Conservation (phyloP, 1,140 invertebrate species). For the Drosophila tropicalis region DNA sequence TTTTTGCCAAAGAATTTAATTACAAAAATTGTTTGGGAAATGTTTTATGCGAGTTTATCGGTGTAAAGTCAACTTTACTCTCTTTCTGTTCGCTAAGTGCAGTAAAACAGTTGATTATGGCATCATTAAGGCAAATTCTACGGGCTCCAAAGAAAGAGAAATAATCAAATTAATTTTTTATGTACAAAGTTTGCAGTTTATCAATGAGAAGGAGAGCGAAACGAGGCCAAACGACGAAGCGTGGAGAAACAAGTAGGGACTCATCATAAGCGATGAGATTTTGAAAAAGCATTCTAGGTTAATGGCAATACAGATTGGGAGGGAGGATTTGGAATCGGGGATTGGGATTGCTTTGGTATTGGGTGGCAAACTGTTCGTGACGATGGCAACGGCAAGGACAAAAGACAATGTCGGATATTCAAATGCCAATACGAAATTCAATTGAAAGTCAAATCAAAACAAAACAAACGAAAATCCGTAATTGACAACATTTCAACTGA, state of each 20-base stretch:
- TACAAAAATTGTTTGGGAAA: not conserved
- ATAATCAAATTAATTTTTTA: conserved; percentile 81
- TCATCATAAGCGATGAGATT: conserved; percentile 67
- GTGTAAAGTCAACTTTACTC: conserved; percentile 63
- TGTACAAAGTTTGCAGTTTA: conserved; percentile 72
- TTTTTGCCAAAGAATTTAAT: conserved; percentile 1
- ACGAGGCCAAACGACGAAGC: conserved; percentile 13
- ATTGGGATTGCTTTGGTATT: not conserved
- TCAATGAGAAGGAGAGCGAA: conserved; percentile 47
- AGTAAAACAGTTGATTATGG: conserved; percentile 79
- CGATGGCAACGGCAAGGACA: conserved; percentile 45
- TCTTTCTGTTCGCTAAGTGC: conserved; percentile 46
- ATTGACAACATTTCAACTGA: conserved; percentile 78
- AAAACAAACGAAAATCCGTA: conserved; percentile 75
- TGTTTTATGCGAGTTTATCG: conserved; percentile 6
- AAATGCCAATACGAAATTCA: conserved; percentile 73
- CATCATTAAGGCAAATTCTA: conserved; percentile 74
- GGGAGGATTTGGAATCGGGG: not conserved
- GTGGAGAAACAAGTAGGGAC: not conserved
- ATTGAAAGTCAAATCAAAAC: conserved; percentile 79
- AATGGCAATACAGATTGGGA: conserved; percentile 23
- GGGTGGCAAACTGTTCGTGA: conserved; percentile 42
- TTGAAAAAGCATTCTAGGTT: conserved; percentile 41
- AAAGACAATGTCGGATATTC: conserved; percentile 61
- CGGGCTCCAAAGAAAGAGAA: conserved; percentile 39